Evolutionary conservation across 2,113 vertebrate species (phyloP).

Genomic region (human): GRCh38 chr1:16265501-16266000

Average conservation of each 20-base stretch:
- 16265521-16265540: not conserved
- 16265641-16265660: not conserved
- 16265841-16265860: not conserved
- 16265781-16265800: not conserved
- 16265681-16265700: not conserved
- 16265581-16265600: not conserved
- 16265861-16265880: not conserved
- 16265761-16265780: not conserved
- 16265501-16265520: not conserved
- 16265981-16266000: not conserved
- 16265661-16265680: not conserved
- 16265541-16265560: not conserved
- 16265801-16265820: not conserved
- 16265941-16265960: not conserved
- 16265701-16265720: not conserved
- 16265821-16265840: not conserved
- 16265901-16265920: not conserved
- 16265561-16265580: not conserved
- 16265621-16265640: not conserved
- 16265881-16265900: not conserved
- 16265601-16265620: not conserved
- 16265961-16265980: not conserved
- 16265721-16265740: not conserved
- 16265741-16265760: not conserved
- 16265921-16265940: not conserved